Evolutionary conservation across 1,140 invertebrate genomes (phyloP), one percentile per base, ranked within the genome.

Genomic region (Ceratina australensis): DNA sequence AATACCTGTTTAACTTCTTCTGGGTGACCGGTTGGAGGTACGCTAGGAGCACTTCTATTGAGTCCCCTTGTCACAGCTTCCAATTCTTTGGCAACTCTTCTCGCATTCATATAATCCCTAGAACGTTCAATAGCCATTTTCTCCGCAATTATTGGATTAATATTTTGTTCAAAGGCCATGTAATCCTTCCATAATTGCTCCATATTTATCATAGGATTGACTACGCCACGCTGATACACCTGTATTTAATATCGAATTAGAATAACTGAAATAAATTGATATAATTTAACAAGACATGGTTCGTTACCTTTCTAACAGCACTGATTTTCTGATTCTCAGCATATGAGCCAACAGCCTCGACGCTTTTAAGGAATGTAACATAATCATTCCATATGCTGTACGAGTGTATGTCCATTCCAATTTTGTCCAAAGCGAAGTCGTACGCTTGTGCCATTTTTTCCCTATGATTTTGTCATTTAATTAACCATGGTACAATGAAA

Each of bases 361-460:
- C 98, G 79, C 96, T 95, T 92, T 99, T 99, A n/a, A 99, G 92
- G 92, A 99, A 99, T 42, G 95, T 96, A 0, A 99, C 97, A 88
- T 99, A 99, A 91, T 99, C 99, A 87, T 97, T 97, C 98, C 98
- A 99, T 79, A 99, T 97, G 26, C 96, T 95, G 90, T 97, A 98
- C 0, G 98, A 98, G 91, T 98, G 97, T 80, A 98, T 97, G 87
- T 99, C 98, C 95, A 99, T 97, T 2, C 99, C 99, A 87, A 99
- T 99, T 93, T 99, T 99, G 78, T 99, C 99, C 72, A 99, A 91
- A 0, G 99, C 98, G 94, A 99, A 99, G 92, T 99, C 99, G 90
- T 99, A 99, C 0, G 99, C 98, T 92, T 99, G 98, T 0, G 98
- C 98, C 97, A 99, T 99, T 93, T 99, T 99, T 92, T 99, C 98